These are phyloP conservation scores for Eremobia ochroleuca DNA, from an alignment of 2,888 invertebrate species.

Conservation along the genomic window DNA sequence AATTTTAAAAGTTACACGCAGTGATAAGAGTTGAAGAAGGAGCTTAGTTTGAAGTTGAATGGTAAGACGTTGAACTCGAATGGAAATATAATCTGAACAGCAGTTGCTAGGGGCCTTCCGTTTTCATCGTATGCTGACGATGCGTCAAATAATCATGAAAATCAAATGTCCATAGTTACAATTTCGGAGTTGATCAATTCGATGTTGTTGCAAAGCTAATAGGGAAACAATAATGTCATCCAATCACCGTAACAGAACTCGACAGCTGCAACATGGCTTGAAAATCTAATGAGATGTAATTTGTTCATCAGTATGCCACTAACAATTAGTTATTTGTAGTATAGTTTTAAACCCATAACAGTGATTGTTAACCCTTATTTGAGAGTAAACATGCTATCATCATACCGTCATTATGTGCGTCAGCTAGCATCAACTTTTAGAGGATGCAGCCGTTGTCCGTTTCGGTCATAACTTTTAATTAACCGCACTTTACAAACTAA, in stretches of 20 bases:
- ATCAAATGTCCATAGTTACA: conserved; percentile 4
- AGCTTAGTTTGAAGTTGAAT: conserved; percentile 73
- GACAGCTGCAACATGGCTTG: conserved; percentile 14
- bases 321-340: conserved; percentile 10
- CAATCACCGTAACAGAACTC: conserved; percentile 22
- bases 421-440: conserved; percentile 42
- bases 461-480: conserved; percentile 82
- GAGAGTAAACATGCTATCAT: conserved; percentile 20
- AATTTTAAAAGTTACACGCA: conserved; percentile 78
- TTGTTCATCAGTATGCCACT: conserved; percentile 20
- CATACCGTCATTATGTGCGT: conserved; percentile 25
- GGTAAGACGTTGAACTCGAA: conserved; percentile 68
- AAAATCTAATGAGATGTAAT: conserved; percentile 35
- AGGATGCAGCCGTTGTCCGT: conserved; percentile 69
- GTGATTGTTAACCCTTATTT: conserved; percentile 25
- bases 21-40: conserved; percentile 74
- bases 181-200: conserved; percentile 4
- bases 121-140: not conserved
- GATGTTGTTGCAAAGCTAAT: conserved; percentile 25
- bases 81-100: conserved; percentile 42
- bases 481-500: conserved; percentile 82
- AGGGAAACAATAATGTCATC: conserved; percentile 32
- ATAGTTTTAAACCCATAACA: conserved; percentile 11
- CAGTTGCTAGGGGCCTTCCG: conserved; percentile 4
- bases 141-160: conserved; percentile 24